Evolutionary conservation across 2,797 vertebrate species (phyloP), one percentile per base, ranked within the genome.

Genomic region (Prunella strophiata): DNA sequence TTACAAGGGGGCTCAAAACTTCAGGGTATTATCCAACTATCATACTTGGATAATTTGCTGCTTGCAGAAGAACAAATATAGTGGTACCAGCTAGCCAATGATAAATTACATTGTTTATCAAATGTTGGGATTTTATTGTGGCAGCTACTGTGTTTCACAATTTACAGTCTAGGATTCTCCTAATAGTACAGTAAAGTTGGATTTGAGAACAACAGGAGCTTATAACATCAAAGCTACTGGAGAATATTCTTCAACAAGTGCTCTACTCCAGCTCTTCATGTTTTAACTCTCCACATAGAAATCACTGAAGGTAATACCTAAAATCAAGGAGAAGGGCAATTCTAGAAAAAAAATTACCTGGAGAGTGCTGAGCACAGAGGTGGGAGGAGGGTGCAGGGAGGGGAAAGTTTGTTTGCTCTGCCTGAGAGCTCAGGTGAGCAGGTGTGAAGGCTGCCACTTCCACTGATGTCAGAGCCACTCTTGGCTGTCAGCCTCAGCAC

Each of bases 141-240:
- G 45, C 52, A 93, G 38, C 61, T 67, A 30, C 65, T 38, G 17
- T 67, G 27, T 65, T 91, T 85, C 57, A 77, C 40, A 36, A 26
- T 80, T 91, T 80, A 11, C 52, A 85, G 57, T 51, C 36, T 42
- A 40, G 13, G 40, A 36, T 54, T 94, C 20, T 86, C 30, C 48
- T 87, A 54, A 66, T 3, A 62, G 25, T 68, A 16, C 13, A 77
- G 26, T 38, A 73, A 84, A 72, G 27, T 26, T 91, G 65, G 27
- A 78, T 85, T 93, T 89, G 51, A 91, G 89, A 86, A 58, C 43
- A 93, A 58, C 30, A 47, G 26, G 42, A 88, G 52, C 66, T 81
- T 85, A 65, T 72, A 90, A 85, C 30, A 80, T 73, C 51, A 88
- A 91, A 94, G 78, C 32, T 75, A 17, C 18, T 30, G 57, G 29